phyloP scores from a whole-genome alignment of 2,888 invertebrate genomes.

The Idaea biselata region DNA sequence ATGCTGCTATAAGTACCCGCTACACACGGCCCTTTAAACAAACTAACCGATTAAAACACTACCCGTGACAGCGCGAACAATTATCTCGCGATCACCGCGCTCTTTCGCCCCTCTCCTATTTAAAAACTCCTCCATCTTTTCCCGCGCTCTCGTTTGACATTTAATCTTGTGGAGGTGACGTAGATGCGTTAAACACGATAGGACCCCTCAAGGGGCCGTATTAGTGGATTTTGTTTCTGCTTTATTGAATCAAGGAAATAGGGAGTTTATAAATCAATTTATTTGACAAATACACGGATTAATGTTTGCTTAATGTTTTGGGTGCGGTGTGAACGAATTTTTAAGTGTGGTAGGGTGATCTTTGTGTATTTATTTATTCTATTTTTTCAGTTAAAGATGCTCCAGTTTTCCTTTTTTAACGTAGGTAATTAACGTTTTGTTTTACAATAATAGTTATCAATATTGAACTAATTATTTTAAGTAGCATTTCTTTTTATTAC shows the following conservation, averaged over 20 bases:
- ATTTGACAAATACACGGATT: constrained; percentile 26
- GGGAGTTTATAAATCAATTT: constrained; percentile 31
- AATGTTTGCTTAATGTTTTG: constrained; percentile 16
- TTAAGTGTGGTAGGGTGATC: constrained; percentile 2
- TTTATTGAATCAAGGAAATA: constrained; percentile 44
- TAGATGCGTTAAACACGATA: constrained; percentile 40
- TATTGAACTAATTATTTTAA: too few species aligned
- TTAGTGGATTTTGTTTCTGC: constrained; percentile 46
- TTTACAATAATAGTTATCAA: too few species aligned
- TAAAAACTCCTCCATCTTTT: constrained; percentile 56
- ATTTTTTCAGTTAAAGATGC: neutral
- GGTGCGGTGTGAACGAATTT: constrained; percentile 8
- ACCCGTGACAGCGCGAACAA: constrained; percentile 48
- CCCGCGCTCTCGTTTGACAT: constrained; percentile 49
- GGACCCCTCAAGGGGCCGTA: constrained; percentile 32
- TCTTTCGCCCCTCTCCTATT: constrained; percentile 45
- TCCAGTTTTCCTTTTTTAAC: too few species aligned
- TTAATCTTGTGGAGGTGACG: constrained; percentile 66
- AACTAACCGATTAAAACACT: constrained; percentile 41
- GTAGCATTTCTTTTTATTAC: too few species aligned
- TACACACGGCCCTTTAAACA: constrained; percentile 30
- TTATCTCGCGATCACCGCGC: constrained; percentile 32
- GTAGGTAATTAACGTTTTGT: neutral
- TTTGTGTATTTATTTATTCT: neutral
- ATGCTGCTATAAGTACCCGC: neutral